Conservation (phyloP, 92 coral and sea anemone species). For the Epizoanthus ramosus region DNA sequence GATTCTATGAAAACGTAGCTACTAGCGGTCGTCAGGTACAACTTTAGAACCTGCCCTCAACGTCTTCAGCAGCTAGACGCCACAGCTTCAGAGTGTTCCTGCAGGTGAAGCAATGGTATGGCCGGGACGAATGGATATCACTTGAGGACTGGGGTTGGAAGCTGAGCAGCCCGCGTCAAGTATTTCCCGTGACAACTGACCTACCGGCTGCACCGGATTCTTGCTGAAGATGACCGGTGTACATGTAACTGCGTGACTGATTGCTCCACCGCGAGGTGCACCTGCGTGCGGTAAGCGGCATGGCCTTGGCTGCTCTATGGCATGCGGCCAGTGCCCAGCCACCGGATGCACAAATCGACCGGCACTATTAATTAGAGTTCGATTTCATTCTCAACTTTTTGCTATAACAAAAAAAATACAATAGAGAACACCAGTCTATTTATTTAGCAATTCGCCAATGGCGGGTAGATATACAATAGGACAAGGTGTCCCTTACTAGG, state of each 20-base stretch:
- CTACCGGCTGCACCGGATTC: slow-evolving; percentile 50
- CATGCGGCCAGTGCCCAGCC: slow-evolving; percentile 67
- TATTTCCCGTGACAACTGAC: slow-evolving; percentile 46
- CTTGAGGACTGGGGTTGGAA: slow-evolving; percentile 52
- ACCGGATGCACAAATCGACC: slow-evolving; percentile 48
- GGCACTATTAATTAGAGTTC: not conserved
- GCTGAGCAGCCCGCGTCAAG: slow-evolving; percentile 17
- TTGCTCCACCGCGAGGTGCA: slow-evolving; percentile 59
- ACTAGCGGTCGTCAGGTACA: slow-evolving; percentile 40
- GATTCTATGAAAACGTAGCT: slow-evolving; percentile 13
- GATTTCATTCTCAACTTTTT: too few relatives aligned
- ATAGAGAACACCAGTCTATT: too few relatives aligned
- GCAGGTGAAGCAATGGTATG: slow-evolving; percentile 48
- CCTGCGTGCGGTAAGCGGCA: slow-evolving; percentile 68
- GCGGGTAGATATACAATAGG: too few relatives aligned
- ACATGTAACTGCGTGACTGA: slow-evolving; percentile 56
- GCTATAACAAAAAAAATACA: too few relatives aligned
- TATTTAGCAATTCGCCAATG: too few relatives aligned
- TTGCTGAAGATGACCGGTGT: slow-evolving; percentile 51
- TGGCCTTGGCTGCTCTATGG: slow-evolving; percentile 59
- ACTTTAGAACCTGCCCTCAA: slow-evolving; percentile 40
- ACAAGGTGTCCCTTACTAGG: too few relatives aligned
- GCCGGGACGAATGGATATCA: slow-evolving; percentile 26
- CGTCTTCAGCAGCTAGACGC: slow-evolving; percentile 19
- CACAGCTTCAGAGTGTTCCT: slow-evolving; percentile 33